phyloP scores from a whole-genome alignment of 2,797 vertebrate genomes.

The Microtus agrestis region DNA sequence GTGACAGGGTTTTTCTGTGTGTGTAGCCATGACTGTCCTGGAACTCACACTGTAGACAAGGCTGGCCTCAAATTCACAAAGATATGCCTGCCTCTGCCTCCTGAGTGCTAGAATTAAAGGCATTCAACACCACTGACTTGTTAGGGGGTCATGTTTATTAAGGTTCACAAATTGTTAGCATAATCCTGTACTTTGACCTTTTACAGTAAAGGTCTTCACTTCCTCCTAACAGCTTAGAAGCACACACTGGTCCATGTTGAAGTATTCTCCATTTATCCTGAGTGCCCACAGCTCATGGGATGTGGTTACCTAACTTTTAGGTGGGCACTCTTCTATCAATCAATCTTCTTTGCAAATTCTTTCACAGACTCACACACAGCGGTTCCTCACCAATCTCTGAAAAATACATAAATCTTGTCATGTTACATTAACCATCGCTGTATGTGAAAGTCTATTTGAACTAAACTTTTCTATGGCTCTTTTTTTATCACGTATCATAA shows the following conservation, averaged over 20 bases:
- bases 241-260: not conserved
- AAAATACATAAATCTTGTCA: not conserved
- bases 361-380: no score
- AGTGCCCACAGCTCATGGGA: not conserved
- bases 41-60: no score
- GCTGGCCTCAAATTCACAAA: no score
- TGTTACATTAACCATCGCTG: not conserved
- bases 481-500: not conserved
- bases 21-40: no score
- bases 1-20: no score
- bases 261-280: not conserved
- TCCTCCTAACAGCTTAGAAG: not conserved
- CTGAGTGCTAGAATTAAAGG: no score
- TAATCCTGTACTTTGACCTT: not conserved
- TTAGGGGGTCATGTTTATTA: not conserved
- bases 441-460: not conserved
- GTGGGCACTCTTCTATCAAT: no score
- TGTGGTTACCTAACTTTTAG: no score
- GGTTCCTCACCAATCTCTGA: not conserved
- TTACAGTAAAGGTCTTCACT: not conserved
- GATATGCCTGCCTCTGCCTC: not conserved
- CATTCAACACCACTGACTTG: no score
- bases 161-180: not conserved
- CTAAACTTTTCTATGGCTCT: not conserved
- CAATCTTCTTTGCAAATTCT: not conserved